A percentile compares a stretch with the other conserved stretches of the same genome.
Evolutionary conservation across 2,797 vertebrate species (phyloP).

Genomic region (Sylvilagus floridanus): DNA sequence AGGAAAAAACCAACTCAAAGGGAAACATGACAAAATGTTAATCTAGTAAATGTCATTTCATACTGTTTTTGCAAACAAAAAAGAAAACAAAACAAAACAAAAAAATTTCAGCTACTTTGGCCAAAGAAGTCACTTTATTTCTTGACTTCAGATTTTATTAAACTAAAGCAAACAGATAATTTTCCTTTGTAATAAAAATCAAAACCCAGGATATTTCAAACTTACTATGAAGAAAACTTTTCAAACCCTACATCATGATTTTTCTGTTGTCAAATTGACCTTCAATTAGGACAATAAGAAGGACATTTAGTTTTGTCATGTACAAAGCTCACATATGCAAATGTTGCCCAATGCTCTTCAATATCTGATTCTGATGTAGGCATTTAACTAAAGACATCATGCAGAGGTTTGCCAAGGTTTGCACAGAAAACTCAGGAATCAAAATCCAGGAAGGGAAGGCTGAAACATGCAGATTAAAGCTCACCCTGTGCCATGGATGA

Average conservation of each 20-base stretch:
- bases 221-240: background rate
- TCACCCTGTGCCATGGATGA: background rate
- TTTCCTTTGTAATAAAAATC: slow-evolving; percentile 8
- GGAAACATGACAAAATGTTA: background rate
- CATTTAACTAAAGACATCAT: background rate
- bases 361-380: background rate
- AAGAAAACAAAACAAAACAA: background rate
- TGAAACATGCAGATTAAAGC: background rate
- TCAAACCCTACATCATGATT: background rate
- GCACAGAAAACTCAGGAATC: background rate
- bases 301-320: background rate
- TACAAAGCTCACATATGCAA: background rate
- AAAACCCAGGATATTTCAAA: slow-evolving; percentile 29
- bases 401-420: background rate
- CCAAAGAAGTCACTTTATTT: slow-evolving; percentile 1
- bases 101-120: background rate
- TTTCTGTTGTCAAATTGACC: background rate
- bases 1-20: background rate
- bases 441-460: background rate
- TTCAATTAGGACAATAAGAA: background rate
- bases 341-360: background rate
- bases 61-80: background rate
- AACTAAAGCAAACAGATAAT: background rate
- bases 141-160: slow-evolving; percentile 2
- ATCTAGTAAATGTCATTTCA: background rate